These are phyloP conservation scores for Cichladusa arquata DNA, from an alignment of 2,113 vertebrate genomes.

Conservation along the genomic window DNA sequence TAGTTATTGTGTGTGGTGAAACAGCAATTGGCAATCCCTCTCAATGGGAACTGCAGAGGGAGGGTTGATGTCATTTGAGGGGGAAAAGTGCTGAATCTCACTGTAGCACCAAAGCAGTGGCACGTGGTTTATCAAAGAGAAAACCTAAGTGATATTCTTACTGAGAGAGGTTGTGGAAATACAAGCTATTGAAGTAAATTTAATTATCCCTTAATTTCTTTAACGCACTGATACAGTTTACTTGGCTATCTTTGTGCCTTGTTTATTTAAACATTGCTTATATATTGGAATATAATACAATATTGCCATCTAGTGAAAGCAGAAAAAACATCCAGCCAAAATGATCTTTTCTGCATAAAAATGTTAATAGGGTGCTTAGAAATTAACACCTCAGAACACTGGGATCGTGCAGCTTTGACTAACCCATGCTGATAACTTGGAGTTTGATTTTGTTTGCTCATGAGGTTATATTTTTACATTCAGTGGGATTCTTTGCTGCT, in stretches of 20 bases:
- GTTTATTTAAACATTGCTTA: not conserved
- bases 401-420: not conserved
- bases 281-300: not conserved
- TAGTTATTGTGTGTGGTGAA: not conserved
- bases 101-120: not conserved
- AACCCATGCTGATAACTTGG: not conserved
- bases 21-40: not conserved
- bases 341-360: not conserved
- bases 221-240: not conserved
- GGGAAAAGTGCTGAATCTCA: not conserved
- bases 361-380: not conserved
- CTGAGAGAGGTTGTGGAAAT: not conserved
- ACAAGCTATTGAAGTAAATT: not conserved
- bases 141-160: not conserved
- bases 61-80: fast-evolving
- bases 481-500: not conserved
- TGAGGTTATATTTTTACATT: not conserved
- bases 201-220: not conserved
- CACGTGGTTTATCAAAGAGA: not conserved
- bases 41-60: not conserved
- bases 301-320: conserved; percentile 62
- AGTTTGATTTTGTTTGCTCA: not conserved
- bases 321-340: not conserved
- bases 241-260: not conserved
- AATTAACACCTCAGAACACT: not conserved